Conservation (phyloP, 2,888 invertebrate species). For the Cantharis flavilabris region DNA sequence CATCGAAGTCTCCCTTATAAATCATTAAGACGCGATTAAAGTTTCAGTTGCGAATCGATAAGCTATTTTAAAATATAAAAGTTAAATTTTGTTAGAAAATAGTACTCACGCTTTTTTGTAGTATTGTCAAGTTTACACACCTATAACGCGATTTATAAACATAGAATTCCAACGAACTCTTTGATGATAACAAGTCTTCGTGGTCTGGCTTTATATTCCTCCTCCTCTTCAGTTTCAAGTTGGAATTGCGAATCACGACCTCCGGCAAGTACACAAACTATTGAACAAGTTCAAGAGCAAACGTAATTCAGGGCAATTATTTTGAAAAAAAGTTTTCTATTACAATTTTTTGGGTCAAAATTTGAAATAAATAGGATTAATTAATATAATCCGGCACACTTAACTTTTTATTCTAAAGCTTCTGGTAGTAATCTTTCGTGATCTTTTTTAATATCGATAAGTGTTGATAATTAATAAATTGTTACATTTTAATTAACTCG, state of each 20-base stretch:
- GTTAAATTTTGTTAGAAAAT: neutral
- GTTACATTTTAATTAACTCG: neutral
- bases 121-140: neutral
- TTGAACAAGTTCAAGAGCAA: slow-evolving; percentile 1
- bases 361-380: neutral
- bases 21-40: neutral
- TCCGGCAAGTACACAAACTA: slow-evolving; percentile 1
- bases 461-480: neutral
- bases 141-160: neutral
- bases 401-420: neutral
- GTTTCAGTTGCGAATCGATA: neutral
- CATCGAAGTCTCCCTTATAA: neutral
- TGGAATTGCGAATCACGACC: slow-evolving; percentile 1
- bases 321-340: neutral
- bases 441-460: neutral
- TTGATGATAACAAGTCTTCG: slow-evolving; percentile 1
- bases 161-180: slow-evolving; percentile 1
- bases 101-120: neutral
- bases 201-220: slow-evolving; percentile 1
- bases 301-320: neutral
- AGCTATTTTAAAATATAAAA: neutral
- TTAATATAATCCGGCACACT: neutral
- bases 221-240: neutral
- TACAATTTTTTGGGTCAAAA: neutral
- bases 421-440: neutral